phyloP scores from a whole-genome alignment of 2,113 vertebrate genomes.

The Thermophis baileyi region DNA sequence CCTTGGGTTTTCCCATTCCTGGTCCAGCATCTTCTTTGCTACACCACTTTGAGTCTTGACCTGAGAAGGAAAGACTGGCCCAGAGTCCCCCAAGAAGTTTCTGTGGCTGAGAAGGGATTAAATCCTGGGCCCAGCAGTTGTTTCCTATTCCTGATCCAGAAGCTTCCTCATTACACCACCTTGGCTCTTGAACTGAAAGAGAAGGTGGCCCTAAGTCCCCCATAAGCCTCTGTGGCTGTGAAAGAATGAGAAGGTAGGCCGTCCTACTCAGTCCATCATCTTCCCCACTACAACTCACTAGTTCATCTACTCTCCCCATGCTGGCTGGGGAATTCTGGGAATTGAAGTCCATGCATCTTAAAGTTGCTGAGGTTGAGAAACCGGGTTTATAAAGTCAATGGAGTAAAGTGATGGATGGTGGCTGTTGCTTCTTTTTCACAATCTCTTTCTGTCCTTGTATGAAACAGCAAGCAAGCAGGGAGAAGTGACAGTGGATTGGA shows the following conservation, averaged over 20 bases:
- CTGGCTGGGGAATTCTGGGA: neutral
- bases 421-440: neutral
- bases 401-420: neutral
- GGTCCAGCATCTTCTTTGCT: neutral
- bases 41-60: neutral
- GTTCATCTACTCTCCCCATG: neutral
- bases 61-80: neutral
- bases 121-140: neutral
- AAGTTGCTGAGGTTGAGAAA: neutral
- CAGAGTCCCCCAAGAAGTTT: neutral
- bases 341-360: neutral
- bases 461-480: neutral
- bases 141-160: neutral
- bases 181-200: neutral
- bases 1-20: neutral
- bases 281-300: neutral
- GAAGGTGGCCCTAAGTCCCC: neutral
- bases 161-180: neutral
- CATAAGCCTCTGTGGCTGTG: neutral
- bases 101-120: neutral
- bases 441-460: neutral
- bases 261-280: neutral
- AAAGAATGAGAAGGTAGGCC: neutral
- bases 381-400: neutral
- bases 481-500: neutral